Evolutionary conservation across 2,113 vertebrate species (phyloP).

Genomic region (Notarius quadriscutis): DNA sequence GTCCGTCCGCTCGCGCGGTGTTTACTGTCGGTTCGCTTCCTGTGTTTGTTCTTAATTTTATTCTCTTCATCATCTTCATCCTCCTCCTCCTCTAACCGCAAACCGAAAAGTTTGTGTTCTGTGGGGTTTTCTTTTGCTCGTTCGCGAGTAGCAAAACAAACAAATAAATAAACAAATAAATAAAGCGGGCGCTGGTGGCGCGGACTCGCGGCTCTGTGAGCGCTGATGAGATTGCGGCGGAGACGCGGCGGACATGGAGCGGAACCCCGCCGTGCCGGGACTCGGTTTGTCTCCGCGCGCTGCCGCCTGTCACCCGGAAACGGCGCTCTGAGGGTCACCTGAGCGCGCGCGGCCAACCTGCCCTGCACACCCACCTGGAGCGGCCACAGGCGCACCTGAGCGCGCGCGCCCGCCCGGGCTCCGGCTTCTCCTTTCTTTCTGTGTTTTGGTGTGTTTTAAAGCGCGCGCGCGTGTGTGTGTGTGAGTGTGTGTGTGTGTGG

Average conservation of each 20-base stretch:
- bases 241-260: constrained; percentile 70
- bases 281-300: constrained; percentile 64
- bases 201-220: constrained; percentile 67
- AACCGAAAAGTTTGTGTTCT: constrained; percentile 52
- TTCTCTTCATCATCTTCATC: too few species aligned
- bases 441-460: not conserved
- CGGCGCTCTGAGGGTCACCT: constrained; percentile 68
- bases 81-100: not conserved
- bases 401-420: constrained; percentile 50
- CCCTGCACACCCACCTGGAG: constrained; percentile 74
- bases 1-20: constrained; percentile 23
- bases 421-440: not conserved
- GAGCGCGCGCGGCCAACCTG: constrained; percentile 66
- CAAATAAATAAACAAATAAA: not conserved
- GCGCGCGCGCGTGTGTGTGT: constrained; percentile 52
- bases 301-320: constrained; percentile 63
- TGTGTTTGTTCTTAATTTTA: not conserved
- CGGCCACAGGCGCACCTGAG: constrained; percentile 81
- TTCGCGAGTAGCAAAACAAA: constrained; percentile 46
- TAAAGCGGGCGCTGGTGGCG: too few species aligned
- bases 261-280: constrained; percentile 63
- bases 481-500: constrained; percentile 49
- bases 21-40: not conserved
- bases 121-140: constrained; percentile 21
- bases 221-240: constrained; percentile 79